These are phyloP conservation scores for Poeciliopsis occidentalis DNA, from an alignment of 2,113 vertebrate genomes.

Conservation along the genomic window DNA sequence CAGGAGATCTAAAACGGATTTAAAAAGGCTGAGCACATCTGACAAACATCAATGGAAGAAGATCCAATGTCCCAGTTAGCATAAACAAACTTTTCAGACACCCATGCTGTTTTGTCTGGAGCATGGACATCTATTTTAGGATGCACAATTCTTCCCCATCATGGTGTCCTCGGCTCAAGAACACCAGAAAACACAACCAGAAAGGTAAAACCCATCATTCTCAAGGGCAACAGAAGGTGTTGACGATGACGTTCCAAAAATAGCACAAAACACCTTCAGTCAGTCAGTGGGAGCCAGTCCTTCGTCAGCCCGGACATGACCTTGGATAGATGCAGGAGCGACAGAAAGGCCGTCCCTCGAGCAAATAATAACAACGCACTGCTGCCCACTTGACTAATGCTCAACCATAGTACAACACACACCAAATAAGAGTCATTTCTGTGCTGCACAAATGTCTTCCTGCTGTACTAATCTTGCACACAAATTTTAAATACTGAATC, in stretches of 20 bases:
- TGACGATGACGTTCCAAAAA: constrained; percentile 62
- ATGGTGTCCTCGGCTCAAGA: too few relatives aligned
- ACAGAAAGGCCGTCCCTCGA: constrained; percentile 35
- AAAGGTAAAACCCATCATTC: constrained; percentile 42
- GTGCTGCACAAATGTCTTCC: constrained; percentile 16
- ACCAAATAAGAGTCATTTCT: constrained; percentile 48
- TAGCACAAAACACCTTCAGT: constrained; percentile 62
- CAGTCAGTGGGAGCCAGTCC: constrained; percentile 41
- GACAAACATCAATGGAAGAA: constrained; percentile 5
- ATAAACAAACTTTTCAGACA: neutral
- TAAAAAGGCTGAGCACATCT: constrained; percentile 5
- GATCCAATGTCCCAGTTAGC: neutral
- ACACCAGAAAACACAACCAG: too few relatives aligned
- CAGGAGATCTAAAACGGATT: constrained; percentile 20
- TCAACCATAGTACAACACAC: constrained; percentile 14
- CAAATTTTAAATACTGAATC: constrained; percentile 10
- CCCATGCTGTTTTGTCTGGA: constrained; percentile 1
- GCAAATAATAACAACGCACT: constrained; percentile 42
- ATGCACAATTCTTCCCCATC: too few relatives aligned
- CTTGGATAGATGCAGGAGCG: constrained; percentile 59
- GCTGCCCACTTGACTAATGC: constrained; percentile 35
- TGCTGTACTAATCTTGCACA: constrained; percentile 20
- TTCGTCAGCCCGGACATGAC: constrained; percentile 50
- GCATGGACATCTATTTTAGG: constrained; percentile 38
- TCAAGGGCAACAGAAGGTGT: constrained; percentile 47